Evolutionary conservation across 2,113 vertebrate genomes (phyloP).

Genomic region (Otis tarda): DNA sequence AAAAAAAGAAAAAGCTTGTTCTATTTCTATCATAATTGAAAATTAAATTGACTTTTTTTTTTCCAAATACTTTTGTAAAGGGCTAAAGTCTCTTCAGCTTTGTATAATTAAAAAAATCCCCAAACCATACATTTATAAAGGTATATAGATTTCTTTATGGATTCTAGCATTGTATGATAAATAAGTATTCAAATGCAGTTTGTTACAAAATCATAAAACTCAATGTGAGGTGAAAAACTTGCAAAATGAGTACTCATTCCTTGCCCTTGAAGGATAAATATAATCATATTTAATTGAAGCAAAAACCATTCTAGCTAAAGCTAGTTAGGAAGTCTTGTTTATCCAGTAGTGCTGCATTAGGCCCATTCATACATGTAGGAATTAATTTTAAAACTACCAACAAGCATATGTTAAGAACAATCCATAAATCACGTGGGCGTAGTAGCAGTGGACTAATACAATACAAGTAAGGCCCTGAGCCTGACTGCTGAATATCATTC

Average conservation of each 20-base stretch:
- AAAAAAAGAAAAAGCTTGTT: not conserved
- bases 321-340: not conserved
- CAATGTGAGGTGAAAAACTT: not conserved
- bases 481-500: not conserved
- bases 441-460: not conserved
- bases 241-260: not conserved
- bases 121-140: not conserved
- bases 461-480: not conserved
- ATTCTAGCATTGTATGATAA: not conserved
- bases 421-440: not conserved
- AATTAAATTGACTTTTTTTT: not conserved
- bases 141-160: not conserved
- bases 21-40: not conserved
- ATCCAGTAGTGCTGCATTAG: not conserved
- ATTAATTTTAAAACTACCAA: not conserved
- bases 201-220: not conserved
- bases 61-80: not conserved
- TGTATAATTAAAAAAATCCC: not conserved
- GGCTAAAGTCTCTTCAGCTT: not conserved
- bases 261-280: not conserved
- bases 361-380: not conserved
- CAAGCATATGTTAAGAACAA: not conserved
- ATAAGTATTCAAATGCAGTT: not conserved
- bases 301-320: not conserved
- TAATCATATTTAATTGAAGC: not conserved